Percentiles rank a stretch among this genome's conserved stretches.
Evolutionary conservation across 1,140 invertebrate genomes (phyloP).

Genomic region (Adelges cooleyi): DNA sequence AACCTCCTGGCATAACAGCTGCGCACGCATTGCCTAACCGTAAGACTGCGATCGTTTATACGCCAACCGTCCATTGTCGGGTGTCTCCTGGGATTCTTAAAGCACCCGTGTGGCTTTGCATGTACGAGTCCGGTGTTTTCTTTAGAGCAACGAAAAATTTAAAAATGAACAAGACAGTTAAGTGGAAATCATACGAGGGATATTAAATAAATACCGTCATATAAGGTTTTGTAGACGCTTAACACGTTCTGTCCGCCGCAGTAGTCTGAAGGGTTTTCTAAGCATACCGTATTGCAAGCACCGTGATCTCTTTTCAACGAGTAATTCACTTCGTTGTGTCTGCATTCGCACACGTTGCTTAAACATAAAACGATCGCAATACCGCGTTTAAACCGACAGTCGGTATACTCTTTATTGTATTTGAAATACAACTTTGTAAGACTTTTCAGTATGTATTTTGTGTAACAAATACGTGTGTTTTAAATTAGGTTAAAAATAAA

Average conservation of each 20-base stretch:
- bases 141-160: neutral
- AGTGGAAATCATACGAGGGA: too few species aligned
- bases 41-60: neutral
- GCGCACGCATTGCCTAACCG: neutral
- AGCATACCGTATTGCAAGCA: slow-evolving; percentile 30
- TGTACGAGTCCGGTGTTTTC: neutral
- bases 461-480: too few species aligned
- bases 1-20: neutral
- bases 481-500: too few species aligned
- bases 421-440: too few species aligned
- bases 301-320: neutral
- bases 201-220: neutral
- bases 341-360: slow-evolving; percentile 11
- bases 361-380: neutral
- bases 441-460: too few species aligned
- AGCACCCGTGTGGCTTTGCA: neutral
- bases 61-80: slow-evolving; percentile 7
- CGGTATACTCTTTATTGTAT: too few species aligned
- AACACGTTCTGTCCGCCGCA: slow-evolving; percentile 30
- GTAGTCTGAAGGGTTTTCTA: slow-evolving; percentile 26
- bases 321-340: neutral
- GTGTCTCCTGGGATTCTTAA: neutral
- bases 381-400: too few species aligned
- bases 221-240: slow-evolving; percentile 31
- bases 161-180: too few species aligned